These are phyloP conservation scores for Cyprinodon variegatus DNA, from an alignment of 2,113 vertebrate species.

Conservation along the genomic window DNA sequence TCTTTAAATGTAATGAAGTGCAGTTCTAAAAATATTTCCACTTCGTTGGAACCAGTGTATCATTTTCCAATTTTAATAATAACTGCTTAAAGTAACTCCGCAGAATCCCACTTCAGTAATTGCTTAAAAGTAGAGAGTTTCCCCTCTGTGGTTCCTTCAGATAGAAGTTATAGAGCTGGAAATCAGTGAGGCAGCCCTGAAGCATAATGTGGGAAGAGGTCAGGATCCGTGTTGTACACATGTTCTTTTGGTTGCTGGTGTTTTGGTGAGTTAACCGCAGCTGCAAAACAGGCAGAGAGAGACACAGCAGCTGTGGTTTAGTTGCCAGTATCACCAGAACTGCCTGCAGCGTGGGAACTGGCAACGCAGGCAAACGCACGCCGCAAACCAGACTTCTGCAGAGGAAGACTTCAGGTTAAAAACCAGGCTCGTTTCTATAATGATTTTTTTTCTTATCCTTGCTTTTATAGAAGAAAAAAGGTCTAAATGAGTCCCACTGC, in stretches of 20 bases:
- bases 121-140: conserved; percentile 15
- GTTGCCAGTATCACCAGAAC: conserved; percentile 67
- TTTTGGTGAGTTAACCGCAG: conserved; percentile 37
- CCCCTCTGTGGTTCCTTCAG: conserved; percentile 22
- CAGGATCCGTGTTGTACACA: conserved; percentile 13
- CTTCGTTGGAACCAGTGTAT: not conserved
- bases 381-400: conserved; percentile 7
- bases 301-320: conserved; percentile 68
- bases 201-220: conserved; percentile 8
- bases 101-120: not conserved
- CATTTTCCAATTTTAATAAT: not conserved
- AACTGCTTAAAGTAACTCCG: not conserved
- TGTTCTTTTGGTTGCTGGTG: conserved; percentile 47
- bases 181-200: conserved; percentile 5
- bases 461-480: not conserved
- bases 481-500: not conserved
- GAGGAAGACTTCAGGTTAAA: not conserved
- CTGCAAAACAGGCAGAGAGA: conserved; percentile 47
- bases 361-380: conserved; percentile 27
- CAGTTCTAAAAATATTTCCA: not conserved
- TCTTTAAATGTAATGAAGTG: not conserved
- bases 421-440: not conserved
- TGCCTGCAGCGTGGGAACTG: conserved; percentile 73
- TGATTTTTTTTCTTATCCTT: not conserved
- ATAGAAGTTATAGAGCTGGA: conserved; percentile 20